Base-by-base conservation (phyloP, 2,888 invertebrate genomes). In the Podabrus alpinus region DNA sequence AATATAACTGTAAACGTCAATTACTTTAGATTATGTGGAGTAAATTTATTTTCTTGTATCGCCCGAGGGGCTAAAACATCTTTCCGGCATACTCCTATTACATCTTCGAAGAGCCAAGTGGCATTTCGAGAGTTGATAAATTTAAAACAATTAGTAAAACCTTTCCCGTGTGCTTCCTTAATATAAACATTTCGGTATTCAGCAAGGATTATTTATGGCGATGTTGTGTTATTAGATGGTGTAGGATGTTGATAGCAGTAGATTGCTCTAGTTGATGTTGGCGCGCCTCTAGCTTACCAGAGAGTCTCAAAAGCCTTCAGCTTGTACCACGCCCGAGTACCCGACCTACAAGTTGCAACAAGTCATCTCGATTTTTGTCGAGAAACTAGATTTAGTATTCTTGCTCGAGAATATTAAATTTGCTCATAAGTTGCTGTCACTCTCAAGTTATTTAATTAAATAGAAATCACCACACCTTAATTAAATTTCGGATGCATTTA, bases 271-370 rank as follows among this genome's bases (percentile, higher is more conserved):
- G 77, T 78, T 78, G 78, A 78, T 78, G 75, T 73, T 60, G 78
- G 74, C 77, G 77, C 77, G 66, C 74, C 77, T 59, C 68, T 16
- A 72, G 72, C 71, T 66, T 69, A 70, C 69, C 73, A 66, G 66
- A 45, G 72, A 73, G 76, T 73, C 72, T 72, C 69, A 75, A 69
- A 72, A 72, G 75, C 74, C 74, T 77, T 76, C 77, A 76, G 68
- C 68, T 68, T 72, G 77, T 80, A 81, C 85, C 85, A 85, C 86
- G 83, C 86, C 86, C 85, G 82, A 82, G 82, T 82, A 82, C 85
- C 45, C 62, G 62, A 64, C 62, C 62, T 15, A 84, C 85, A 82
- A 84, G 85, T 84, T 81, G 80, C 81, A 81, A 81, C 81, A 84
- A 85, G 82, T 82, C 80, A 80, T 79, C 81, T 82, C 80, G 74